phyloP scores from a whole-genome alignment of 2,888 invertebrate genomes.

The Agelastica alni region DNA sequence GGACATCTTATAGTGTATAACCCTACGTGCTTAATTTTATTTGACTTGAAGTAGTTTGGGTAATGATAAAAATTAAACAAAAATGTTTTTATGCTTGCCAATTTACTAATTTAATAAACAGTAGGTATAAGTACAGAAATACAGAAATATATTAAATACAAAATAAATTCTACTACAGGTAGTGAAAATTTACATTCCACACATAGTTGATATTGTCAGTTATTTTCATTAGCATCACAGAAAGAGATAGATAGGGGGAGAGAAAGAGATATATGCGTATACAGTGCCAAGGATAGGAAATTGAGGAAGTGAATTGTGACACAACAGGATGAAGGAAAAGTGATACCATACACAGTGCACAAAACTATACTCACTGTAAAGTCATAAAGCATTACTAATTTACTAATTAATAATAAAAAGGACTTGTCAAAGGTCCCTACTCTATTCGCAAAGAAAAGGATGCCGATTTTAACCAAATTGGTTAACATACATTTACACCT shows the following conservation, averaged over 20 bases:
- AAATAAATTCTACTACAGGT: constrained; percentile 45
- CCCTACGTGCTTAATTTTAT: too few relatives aligned
- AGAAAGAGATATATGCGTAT: too few relatives aligned
- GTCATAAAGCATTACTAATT: constrained; percentile 4
- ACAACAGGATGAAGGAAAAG: neutral
- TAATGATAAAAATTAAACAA: too few relatives aligned
- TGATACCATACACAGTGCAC: too few relatives aligned
- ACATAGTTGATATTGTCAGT: constrained; percentile 47
- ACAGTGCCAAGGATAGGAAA: constrained; percentile 18
- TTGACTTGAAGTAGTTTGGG: too few relatives aligned
- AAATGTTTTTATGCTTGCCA: constrained; percentile 44
- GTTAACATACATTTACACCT: too few relatives aligned
- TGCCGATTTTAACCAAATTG: neutral
- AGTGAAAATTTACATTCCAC: constrained; percentile 35
- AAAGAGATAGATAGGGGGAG: too few relatives aligned
- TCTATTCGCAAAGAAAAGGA: too few relatives aligned
- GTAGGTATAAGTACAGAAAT: constrained; percentile 47
- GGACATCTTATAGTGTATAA: too few relatives aligned
- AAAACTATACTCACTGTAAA: too few relatives aligned
- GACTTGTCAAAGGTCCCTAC: too few relatives aligned
- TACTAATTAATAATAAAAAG: neutral
- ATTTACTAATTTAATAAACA: constrained; percentile 47
- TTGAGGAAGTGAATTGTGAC: constrained; percentile 5
- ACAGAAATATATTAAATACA: constrained; percentile 53
- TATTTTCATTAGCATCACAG: constrained; percentile 50